These are phyloP conservation scores for Nymphalis c-album DNA, from an alignment of 2,888 invertebrate species.

Conservation along the genomic window DNA sequence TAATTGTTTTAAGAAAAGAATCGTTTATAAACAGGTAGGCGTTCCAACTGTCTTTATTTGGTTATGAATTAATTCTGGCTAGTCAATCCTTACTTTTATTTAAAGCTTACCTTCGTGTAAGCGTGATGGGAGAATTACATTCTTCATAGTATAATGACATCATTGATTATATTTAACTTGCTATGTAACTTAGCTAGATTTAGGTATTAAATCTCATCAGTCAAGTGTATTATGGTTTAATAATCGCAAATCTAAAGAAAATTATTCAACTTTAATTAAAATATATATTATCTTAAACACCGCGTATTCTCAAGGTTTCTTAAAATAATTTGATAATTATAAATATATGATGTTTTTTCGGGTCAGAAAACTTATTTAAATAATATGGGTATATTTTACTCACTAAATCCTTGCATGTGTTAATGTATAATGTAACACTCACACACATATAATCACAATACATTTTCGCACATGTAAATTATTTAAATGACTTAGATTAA, in stretches of 20 bases:
- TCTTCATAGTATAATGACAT: conserved; percentile 1
- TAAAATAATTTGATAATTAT: background rate
- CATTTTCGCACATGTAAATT: too few relatives aligned
- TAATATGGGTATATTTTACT: background rate
- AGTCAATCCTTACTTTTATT: conserved; percentile 9
- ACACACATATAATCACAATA: too few relatives aligned
- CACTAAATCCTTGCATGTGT: background rate
- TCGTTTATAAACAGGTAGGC: conserved; percentile 25
- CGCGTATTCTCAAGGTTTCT: background rate
- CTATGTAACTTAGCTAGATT: too few relatives aligned
- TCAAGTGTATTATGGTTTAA: too few relatives aligned
- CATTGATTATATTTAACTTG: background rate
- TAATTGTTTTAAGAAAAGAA: conserved; percentile 37
- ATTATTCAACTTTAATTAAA: background rate
- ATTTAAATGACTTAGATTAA: background rate
- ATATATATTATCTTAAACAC: background rate
- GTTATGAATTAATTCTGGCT: background rate
- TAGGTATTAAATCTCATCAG: too few relatives aligned
- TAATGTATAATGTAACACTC: too few relatives aligned
- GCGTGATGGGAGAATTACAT: conserved; percentile 5
- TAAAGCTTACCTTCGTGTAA: conserved; percentile 12
- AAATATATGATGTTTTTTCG: background rate
- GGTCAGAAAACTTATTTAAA: background rate
- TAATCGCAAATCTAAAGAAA: too few relatives aligned
- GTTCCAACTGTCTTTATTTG: conserved; percentile 5